Conservation (phyloP, 2,888 invertebrate genomes). For the Elgonia sp. region DNA sequence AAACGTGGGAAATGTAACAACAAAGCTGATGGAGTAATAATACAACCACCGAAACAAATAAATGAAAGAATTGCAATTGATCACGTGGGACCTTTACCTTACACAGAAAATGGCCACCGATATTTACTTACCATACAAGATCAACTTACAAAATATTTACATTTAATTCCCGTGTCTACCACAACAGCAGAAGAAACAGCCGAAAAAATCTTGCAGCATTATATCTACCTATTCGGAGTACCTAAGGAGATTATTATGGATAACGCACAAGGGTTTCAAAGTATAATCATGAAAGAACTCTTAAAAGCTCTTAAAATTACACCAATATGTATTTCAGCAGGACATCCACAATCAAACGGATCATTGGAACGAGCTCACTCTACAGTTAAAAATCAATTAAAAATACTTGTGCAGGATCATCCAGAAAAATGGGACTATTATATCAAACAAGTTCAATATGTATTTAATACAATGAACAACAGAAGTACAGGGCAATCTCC, state of each 20-base stretch:
- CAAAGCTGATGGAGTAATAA: too few relatives aligned
- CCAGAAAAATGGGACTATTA: neutral
- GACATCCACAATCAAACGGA: neutral
- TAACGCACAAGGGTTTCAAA: too few relatives aligned
- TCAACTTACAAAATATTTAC: constrained; percentile 2
- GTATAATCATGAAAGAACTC: neutral
- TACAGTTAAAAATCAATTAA: neutral
- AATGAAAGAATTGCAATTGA: too few relatives aligned
- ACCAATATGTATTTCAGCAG: neutral
- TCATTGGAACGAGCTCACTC: constrained; percentile 4
- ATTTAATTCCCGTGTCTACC: neutral
- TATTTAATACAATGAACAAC: too few relatives aligned
- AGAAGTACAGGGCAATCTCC: too few relatives aligned
- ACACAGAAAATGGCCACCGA: too few relatives aligned
- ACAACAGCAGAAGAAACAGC: neutral
- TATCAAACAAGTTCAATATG: neutral
- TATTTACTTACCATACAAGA: neutral
- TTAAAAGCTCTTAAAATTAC: neutral
- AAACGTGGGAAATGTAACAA: too few relatives aligned
- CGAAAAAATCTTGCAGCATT: neutral
- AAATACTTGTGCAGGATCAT: neutral
- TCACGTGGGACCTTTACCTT: too few relatives aligned
- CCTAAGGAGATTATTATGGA: neutral
- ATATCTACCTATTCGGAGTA: neutral
- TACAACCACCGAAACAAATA: too few relatives aligned